Percentiles rank a stretch among this genome's conserved stretches.
phyloP scores from a whole-genome alignment of 1,140 invertebrate species.

The Gonioctena quinquepunctata region DNA sequence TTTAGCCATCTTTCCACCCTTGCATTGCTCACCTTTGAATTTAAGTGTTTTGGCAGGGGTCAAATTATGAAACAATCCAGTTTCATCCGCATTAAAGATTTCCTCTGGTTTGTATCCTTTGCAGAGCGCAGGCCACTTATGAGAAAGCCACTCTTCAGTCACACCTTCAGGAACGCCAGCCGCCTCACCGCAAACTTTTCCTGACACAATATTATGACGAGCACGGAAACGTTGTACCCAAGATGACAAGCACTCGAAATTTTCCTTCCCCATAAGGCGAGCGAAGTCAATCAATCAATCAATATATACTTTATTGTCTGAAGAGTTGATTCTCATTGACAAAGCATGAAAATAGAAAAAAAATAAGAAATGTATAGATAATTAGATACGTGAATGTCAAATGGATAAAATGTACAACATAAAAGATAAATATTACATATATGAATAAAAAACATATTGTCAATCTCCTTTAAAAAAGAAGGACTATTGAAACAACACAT shows the following conservation, averaged over 20 bases:
- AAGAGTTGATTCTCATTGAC: too few species aligned
- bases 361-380: too few species aligned
- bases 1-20: conserved; percentile 53
- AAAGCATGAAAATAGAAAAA: too few species aligned
- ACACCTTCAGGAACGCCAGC: conserved; percentile 16
- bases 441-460: too few species aligned
- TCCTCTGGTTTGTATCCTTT: conserved; percentile 5
- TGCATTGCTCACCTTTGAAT: conserved; percentile 48
- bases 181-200: conserved; percentile 32
- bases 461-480: too few species aligned
- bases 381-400: too few species aligned
- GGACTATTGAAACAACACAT: too few species aligned
- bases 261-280: neutral
- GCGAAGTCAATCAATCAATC: too few species aligned
- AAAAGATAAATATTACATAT: too few species aligned
- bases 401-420: too few species aligned
- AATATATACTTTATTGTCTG: too few species aligned
- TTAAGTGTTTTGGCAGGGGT: conserved; percentile 38
- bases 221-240: conserved; percentile 35
- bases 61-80: conserved; percentile 54
- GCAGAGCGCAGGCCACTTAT: conserved; percentile 8
- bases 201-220: conserved; percentile 22
- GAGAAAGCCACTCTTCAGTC: conserved; percentile 12
- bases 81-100: conserved; percentile 56
- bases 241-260: conserved; percentile 20